Evolutionary conservation across 2,113 vertebrate genomes (phyloP).

Genomic region (Dipodomys merriami): DNA sequence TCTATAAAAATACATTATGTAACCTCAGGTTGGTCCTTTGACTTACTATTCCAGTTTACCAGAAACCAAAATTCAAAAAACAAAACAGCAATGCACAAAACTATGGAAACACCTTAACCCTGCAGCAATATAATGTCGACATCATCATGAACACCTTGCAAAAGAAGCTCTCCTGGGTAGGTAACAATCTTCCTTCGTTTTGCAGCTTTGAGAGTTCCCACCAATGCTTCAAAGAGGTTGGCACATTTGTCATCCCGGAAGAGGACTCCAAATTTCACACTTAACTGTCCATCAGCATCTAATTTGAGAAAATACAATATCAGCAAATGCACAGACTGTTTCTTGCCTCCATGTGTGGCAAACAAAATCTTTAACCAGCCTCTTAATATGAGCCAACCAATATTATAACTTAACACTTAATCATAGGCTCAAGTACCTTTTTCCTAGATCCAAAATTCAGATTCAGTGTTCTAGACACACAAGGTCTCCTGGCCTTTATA

Average conservation of each 20-base stretch:
- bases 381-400: neutral
- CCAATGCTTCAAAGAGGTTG: constrained; percentile 98
- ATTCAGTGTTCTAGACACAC: neutral
- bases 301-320: constrained; percentile 67
- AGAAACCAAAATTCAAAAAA: constrained; percentile 43
- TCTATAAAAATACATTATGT: constrained; percentile 84
- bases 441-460: neutral
- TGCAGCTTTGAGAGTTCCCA: constrained; percentile 96
- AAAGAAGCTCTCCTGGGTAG: constrained; percentile 92
- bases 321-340: constrained; percentile 41
- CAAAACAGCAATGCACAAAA: constrained; percentile 36
- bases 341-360: neutral
- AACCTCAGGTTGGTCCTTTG: constrained; percentile 65
- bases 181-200: constrained; percentile 92
- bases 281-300: constrained; percentile 93
- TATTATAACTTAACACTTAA: neutral
- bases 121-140: constrained; percentile 92
- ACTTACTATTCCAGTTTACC: constrained; percentile 72
- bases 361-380: constrained; percentile 10
- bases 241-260: constrained; percentile 96
- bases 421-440: neutral
- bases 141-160: constrained; percentile 97
- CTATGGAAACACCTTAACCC: constrained; percentile 82
- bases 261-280: constrained; percentile 96
- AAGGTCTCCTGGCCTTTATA: neutral